Percentiles rank a stretch among this genome's conserved stretches.
Conservation (phyloP, 2,113 vertebrate genomes). For the Clarias gariepinus region DNA sequence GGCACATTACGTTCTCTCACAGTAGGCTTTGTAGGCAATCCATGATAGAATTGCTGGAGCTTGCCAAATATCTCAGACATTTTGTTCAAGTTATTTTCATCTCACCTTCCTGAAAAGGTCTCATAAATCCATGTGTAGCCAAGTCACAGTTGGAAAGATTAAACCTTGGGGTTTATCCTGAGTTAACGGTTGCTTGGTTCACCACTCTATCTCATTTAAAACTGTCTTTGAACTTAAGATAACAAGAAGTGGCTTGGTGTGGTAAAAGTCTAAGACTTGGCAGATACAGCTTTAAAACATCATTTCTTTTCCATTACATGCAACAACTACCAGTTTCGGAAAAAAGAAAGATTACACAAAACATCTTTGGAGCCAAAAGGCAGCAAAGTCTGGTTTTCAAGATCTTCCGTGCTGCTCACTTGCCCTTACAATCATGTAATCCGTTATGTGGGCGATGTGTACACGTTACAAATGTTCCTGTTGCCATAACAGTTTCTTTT, state of each 20-base stretch:
- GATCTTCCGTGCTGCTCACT: not conserved
- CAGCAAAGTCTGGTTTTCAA: not conserved
- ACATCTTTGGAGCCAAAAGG: not conserved
- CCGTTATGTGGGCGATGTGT: conserved; percentile 20
- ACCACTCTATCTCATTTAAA: not conserved
- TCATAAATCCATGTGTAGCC: conserved; percentile 16
- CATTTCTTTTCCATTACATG: not conserved
- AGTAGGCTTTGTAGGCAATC: conserved; percentile 19
- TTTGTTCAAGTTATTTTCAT: conserved; percentile 45
- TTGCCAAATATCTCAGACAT: conserved; percentile 47
- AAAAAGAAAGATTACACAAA: not conserved
- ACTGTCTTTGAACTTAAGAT: not conserved
- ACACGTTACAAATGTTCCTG: conserved; percentile 4
- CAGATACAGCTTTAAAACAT: not conserved
- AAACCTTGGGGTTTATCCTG: not conserved
- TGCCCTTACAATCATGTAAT: conserved; percentile 15
- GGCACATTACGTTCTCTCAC: conserved; percentile 40
- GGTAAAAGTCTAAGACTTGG: not conserved
- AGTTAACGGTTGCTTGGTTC: not conserved
- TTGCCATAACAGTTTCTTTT: conserved; percentile 54
- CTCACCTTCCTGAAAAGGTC: conserved; percentile 21
- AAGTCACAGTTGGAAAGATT: conserved; percentile 11
- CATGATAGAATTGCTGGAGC: conserved; percentile 5
- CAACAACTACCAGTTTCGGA: not conserved
- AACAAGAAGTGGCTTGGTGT: not conserved